Base-by-base conservation (phyloP, 2,113 vertebrate species). In the Prunella himalayana region DNA sequence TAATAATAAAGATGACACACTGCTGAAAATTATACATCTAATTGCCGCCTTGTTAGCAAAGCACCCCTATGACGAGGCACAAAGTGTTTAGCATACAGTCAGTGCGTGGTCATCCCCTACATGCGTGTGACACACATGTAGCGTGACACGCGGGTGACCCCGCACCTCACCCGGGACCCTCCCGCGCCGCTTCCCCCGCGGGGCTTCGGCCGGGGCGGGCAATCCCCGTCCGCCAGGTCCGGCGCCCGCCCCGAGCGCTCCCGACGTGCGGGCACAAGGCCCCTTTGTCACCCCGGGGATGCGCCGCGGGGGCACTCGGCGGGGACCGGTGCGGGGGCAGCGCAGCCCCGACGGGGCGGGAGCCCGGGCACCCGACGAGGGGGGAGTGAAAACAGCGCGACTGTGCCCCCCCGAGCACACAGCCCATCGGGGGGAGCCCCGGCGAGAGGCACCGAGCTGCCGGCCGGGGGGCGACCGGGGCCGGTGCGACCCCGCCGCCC, bases 1-100 rank as follows among this genome's bases (percentile, higher is more conserved):
- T 88, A 89, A 91, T 91, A 91, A 97, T 86, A 96, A 95, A 96
- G 83, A 77, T 97, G 96, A 97, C 96, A 95, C 96, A 97, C 83
- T n/a, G 88, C 94, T 45, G 86, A 97, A 97, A 94, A 96, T 95
- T 94, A 96, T 72, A 78, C 94, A 82, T 42, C 88, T 93, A 97
- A 97, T 95, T 95, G 86, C 72, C 37, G 88, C 91, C 90, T 96
- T 68, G 84, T 96, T 94, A 94, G 96, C 95, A 72, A 90, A 59
- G 88, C 41, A 71, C 86, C 81, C 88, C 60, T 95, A 88, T 95
- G 97, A 97, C 90, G 89, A 96, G 85, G 86, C 88, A 96, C 87
- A 39, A 93, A 90, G 90, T 81, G 87, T 77, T 92, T 70, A 78
- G 78, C 75, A 84, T 16, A 91, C 82, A 92, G 63, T 93, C 93